phyloP scores from a whole-genome alignment of 2,797 vertebrate genomes.

The Gallinago nigripennis region DNA sequence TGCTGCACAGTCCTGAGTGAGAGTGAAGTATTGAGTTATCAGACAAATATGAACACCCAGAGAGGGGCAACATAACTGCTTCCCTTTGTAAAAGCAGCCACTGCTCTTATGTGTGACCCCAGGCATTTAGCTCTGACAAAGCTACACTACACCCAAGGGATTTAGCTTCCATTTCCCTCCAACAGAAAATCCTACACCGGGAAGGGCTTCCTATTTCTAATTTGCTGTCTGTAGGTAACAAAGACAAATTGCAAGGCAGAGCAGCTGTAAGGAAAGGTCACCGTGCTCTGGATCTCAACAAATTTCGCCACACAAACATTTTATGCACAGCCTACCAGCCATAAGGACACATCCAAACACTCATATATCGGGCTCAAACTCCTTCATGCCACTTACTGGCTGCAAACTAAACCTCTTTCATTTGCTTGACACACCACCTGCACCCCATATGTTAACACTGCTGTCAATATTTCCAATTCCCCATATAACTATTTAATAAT shows the following conservation, averaged over 20 bases:
- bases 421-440: conserved; percentile 60
- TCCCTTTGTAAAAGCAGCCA: not conserved
- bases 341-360: conserved; percentile 20
- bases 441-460: conserved; percentile 59
- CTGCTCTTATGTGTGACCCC: not conserved
- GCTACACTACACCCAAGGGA: not conserved
- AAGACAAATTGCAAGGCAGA: conserved; percentile 20
- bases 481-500: conserved; percentile 67
- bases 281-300: not conserved
- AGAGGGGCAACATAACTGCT: not conserved
- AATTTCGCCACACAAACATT: not conserved
- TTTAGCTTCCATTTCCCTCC: conserved; percentile 33
- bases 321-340: not conserved
- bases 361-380: not conserved
- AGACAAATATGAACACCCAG: not conserved
- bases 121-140: conserved; percentile 23
- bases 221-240: conserved; percentile 21
- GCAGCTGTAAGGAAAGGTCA: conserved; percentile 23
- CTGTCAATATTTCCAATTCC: conserved; percentile 64
- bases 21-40: not conserved
- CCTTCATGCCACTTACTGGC: conserved; percentile 38
- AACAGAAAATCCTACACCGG: not conserved
- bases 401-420: conserved; percentile 33
- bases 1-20: not conserved
- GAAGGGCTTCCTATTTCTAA: conserved; percentile 17